Evolutionary conservation across 2,113 vertebrate species (phyloP).

Genomic region (Epinephelus fuscoguttatus): DNA sequence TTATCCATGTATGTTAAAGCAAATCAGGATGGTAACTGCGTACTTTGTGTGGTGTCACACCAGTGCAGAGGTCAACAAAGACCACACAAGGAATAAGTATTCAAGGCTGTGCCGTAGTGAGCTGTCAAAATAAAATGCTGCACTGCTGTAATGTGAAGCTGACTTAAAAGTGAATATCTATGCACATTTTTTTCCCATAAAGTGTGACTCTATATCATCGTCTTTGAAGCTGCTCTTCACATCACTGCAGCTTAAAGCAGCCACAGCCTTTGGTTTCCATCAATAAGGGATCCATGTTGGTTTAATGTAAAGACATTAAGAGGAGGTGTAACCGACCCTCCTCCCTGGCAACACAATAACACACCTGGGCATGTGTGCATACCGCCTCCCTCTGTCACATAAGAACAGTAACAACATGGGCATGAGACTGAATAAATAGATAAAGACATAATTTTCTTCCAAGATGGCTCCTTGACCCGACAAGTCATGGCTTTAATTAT

Average conservation of each 20-base stretch:
- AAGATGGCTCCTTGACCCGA: not conserved
- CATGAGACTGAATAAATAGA: not conserved
- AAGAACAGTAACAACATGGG: not conserved
- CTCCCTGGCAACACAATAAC: slow-evolving; percentile 36
- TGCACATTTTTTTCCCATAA: not conserved
- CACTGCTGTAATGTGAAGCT: not conserved
- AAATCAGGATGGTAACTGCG: not conserved
- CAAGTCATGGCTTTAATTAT: not conserved
- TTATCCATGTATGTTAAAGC: not conserved
- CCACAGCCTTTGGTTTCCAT: slow-evolving; percentile 22
- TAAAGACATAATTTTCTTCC: not conserved
- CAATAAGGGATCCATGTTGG: slow-evolving; percentile 8
- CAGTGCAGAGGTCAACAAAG: not conserved
- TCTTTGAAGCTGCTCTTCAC: not conserved
- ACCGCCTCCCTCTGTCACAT: slow-evolving; percentile 22
- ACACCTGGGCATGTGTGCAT: slow-evolving; percentile 28
- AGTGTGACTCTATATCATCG: not conserved
- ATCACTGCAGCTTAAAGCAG: slow-evolving; percentile 11
- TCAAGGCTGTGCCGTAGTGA: not conserved
- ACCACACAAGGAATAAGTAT: not conserved
- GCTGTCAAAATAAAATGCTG: slow-evolving; percentile 7
- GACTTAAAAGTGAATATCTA: not conserved
- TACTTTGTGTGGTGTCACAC: not conserved
- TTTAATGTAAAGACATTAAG: slow-evolving; percentile 14
- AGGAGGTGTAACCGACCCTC: slow-evolving; percentile 32